Conservation (phyloP, 1,140 invertebrate species). For the Pseudomyrmex pallidus region DNA sequence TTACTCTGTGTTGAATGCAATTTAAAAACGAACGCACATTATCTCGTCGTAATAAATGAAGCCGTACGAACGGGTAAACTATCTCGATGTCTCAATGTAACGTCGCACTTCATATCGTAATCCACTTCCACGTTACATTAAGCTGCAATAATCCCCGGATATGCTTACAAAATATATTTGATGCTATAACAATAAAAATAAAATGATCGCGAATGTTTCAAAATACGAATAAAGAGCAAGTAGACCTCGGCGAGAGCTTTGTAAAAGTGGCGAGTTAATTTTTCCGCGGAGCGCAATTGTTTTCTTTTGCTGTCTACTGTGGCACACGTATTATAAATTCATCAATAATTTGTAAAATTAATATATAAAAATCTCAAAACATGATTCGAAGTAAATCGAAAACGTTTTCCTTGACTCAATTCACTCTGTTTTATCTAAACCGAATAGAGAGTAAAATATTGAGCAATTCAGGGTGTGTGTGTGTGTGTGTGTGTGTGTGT, state of each 20-base stretch:
- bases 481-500: neutral
- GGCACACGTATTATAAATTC: neutral
- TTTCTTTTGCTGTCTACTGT: neutral
- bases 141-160: conserved; percentile 46
- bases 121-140: conserved; percentile 37
- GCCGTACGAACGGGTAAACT: conserved; percentile 3
- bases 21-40: conserved; percentile 33
- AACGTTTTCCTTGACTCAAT: too few species aligned
- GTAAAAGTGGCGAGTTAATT: neutral
- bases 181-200: conserved; percentile 18
- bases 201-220: conserved; percentile 26
- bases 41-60: conserved; percentile 29
- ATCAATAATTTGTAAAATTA: conserved; percentile 14
- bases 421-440: neutral
- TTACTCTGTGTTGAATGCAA: neutral
- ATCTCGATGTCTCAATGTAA: conserved; percentile 35
- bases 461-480: neutral
- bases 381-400: neutral
- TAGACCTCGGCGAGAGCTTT: neutral
- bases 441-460: conserved; percentile 7
- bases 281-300: neutral
- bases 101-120: conserved; percentile 13
- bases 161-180: conserved; percentile 34
- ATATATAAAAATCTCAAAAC: neutral
- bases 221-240: conserved; percentile 29